These are phyloP conservation scores for Acronicta leporina DNA, from an alignment of 2,888 invertebrate genomes.

Conservation along the genomic window DNA sequence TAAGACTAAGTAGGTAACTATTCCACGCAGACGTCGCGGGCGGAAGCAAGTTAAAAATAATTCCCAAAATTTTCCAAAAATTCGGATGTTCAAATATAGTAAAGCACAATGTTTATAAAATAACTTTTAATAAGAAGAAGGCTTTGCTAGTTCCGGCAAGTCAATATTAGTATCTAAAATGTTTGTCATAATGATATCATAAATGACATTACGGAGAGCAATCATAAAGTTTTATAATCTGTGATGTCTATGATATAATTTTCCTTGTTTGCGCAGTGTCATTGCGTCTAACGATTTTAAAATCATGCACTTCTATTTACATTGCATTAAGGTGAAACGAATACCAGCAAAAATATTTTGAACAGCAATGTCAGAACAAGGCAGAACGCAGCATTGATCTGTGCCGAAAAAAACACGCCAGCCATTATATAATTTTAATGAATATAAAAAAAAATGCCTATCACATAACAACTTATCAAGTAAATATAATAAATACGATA, in stretches of 20 bases:
- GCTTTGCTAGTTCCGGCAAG: constrained; percentile 25
- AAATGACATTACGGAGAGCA: constrained; percentile 29
- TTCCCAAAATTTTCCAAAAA: too few species aligned
- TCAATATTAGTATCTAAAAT: constrained; percentile 21
- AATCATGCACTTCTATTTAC: not conserved
- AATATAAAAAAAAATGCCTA: too few species aligned
- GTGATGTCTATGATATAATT: constrained; percentile 26
- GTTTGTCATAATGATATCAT: constrained; percentile 45
- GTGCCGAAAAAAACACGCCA: constrained; percentile 11
- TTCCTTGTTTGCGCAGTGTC: constrained; percentile 20
- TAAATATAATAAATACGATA: too few species aligned
- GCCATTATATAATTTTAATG: too few species aligned
- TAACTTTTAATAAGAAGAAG: constrained; percentile 1
- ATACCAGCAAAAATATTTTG: not conserved
- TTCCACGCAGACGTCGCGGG: too few species aligned
- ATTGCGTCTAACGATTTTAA: constrained; percentile 34
- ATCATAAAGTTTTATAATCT: constrained; percentile 39
- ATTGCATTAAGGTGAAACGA: constrained; percentile 18
- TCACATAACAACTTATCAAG: too few species aligned
- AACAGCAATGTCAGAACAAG: constrained; percentile 29
- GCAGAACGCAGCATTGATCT: constrained; percentile 10
- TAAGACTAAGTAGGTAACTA: too few species aligned
- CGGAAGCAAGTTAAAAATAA: too few species aligned
- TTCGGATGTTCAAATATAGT: too few species aligned
- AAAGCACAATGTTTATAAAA: too few species aligned